Evolutionary conservation across 1,140 invertebrate species (phyloP), one percentile per base, ranked within the genome.

Genomic region (Pseudoatta argentina): DNA sequence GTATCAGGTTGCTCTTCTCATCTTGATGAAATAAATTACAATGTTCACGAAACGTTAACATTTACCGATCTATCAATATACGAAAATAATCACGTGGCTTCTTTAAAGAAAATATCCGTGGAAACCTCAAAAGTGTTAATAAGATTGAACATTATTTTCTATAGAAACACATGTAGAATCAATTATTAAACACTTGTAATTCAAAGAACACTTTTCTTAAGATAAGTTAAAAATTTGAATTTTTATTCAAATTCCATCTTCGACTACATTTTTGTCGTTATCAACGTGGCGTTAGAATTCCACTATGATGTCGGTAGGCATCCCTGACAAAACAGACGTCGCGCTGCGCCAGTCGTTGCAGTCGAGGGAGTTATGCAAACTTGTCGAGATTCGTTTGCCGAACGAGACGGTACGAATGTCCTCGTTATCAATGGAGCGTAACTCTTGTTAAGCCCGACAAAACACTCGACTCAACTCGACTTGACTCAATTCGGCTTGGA

Each of bases 361-460:
- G 61, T 79, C 59, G 57, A 21, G 61, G 21, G 76, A 86, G 75
- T 86, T 86, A 86, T 81, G 85, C 85, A 86, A 86, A 86, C 85
- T 86, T 86, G 85, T 86, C 85, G 85, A 79, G 85, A 86, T 86
- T 86, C 82, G 73, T 85, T 85, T 85, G 63, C 72, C 30, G 73
- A 76, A 77, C 72, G 73, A 85, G 73, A 85, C 59, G 61, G 73
- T 61, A 76, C 72, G 51, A 76, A 48, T 85, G 82, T 76, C 75
- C 75, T 78, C 64, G 85, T 86, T 86, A 86, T 86, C 85, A 86
- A 86, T 86, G 76, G 76, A 86, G 75, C 85, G 85, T 81, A 79
- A 86, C 76, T 86, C 85, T 86, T 79, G 76, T 86, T 86, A 86
- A 86, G 85, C 85, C 63, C 85, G 75, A 86, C 85, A 86, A 86